Evolutionary conservation across 2,113 vertebrate species (phyloP).

Genomic region (Zingel zingel): DNA sequence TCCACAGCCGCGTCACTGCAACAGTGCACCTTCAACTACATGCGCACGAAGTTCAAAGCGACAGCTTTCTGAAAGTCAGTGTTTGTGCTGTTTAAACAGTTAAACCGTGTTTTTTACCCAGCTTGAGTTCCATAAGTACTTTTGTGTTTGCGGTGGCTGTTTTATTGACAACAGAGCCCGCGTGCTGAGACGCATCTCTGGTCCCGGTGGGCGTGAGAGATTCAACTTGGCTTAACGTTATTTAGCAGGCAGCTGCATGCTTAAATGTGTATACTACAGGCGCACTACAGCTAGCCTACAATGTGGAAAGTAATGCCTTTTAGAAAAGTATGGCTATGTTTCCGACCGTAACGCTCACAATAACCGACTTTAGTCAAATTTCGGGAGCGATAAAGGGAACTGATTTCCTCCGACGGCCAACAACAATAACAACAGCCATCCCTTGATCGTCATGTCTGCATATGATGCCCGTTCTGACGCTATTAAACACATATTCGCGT

Average conservation of each 20-base stretch:
- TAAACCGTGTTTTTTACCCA: neutral
- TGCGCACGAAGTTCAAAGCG: constrained; percentile 70
- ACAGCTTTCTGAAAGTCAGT: neutral
- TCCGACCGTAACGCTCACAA: neutral
- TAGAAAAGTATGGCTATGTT: neutral
- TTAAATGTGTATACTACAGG: constrained; percentile 32
- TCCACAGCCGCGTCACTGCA: constrained; percentile 67
- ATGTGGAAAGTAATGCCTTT: neutral
- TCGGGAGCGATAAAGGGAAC: neutral
- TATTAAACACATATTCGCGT: neutral
- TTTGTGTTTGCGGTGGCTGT: constrained; percentile 43
- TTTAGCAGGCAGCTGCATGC: constrained; percentile 12
- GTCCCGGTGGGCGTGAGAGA: constrained; percentile 81
- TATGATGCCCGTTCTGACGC: neutral
- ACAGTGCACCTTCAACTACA: constrained; percentile 63
- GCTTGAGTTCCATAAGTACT: neutral
- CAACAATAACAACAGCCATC: constrained; percentile 57
- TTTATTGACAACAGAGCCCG: constrained; percentile 76
- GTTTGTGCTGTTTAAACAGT: fast-evolving
- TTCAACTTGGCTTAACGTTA: constrained; percentile 56
- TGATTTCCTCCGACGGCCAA: neutral
- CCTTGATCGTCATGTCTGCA: constrained; percentile 6
- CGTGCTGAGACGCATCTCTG: constrained; percentile 70
- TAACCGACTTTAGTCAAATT: constrained; percentile 21
- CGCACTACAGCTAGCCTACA: neutral